Base-by-base conservation (phyloP, 2,888 invertebrate species). In the Amphipoea lucens region DNA sequence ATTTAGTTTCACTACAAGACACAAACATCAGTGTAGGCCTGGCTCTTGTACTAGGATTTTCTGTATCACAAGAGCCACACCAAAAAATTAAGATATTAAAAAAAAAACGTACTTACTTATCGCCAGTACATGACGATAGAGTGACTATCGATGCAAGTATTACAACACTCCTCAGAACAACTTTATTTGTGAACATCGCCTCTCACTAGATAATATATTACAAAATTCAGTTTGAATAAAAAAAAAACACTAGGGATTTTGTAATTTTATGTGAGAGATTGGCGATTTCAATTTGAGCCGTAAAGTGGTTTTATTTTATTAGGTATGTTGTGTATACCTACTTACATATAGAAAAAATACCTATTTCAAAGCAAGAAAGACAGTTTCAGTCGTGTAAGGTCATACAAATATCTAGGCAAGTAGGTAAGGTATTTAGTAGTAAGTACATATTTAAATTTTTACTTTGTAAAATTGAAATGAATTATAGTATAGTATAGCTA, bases 221-320 rank as follows among this genome's bases (percentile, higher is more conserved):
- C 48, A 12, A 48, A 48, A 3, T 23, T 54, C 23, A 29, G 14
- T 57, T 57, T 9, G 36, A 42, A 67, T 62, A 9, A 14, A 60
- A 62, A 42, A 51, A 60, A 65, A 70, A 60, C 4, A 54, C 36
- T 29, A 45, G n/a, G 23, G 14, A n/a, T 57, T 74, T 65, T 65
- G 36, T 63, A 48, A 11, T 60, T 81, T 81, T 69, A 48, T 57
- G 14, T 48, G 51, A 68, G 29, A 69, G n/a, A 76, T 79, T 82
- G 76, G 29, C 12, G 57, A 73, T 86, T 79, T 73, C 48, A 40
- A 65, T 82, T 67, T 74, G n/a, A 23, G 71, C 70, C 74, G 66
- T 85, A 79, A 85, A 85, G 36, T 74, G 7, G 48, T 73, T 85
- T 81, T 76, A 84, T 84, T 80, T 57, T 75, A 84, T 57, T 66